phyloP scores from a whole-genome alignment of 1,140 invertebrate species.

The Globodera ellingtonae region DNA sequence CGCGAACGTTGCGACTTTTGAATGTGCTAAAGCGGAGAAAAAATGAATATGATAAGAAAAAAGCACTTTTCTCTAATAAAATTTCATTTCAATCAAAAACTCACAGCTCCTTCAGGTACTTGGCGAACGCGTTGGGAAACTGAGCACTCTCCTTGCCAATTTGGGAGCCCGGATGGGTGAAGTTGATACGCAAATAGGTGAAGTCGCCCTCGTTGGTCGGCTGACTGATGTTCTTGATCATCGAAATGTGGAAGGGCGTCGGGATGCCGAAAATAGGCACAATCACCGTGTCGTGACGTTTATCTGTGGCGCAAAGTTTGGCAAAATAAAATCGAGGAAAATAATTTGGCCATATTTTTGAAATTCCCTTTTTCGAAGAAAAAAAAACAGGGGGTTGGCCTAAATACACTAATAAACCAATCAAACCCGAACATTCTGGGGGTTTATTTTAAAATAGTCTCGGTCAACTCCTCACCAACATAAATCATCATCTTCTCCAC shows the following conservation, averaged over 20 bases:
- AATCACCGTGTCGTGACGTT: constrained; percentile 95
- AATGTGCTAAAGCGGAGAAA: constrained; percentile 77
- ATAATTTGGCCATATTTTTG: no score
- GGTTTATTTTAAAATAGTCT: no score
- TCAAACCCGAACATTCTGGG: no score
- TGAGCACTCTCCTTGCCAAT: constrained; percentile 84
- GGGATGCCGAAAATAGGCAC: constrained; percentile 91
- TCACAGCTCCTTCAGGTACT: constrained; percentile 96
- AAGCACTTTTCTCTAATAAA: background rate
- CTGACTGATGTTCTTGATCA: constrained; percentile 75
- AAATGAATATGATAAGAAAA: constrained; percentile 4
- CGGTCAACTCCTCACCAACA: constrained; percentile 74
- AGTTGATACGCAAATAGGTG: constrained; percentile 96
- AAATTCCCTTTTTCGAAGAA: no score
- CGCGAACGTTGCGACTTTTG: constrained; percentile 93
- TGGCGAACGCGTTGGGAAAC: constrained; percentile 90
- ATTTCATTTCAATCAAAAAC: constrained; percentile 61
- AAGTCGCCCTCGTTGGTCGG: constrained; percentile 85
- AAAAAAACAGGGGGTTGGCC: no score
- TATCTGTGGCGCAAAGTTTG: constrained; percentile 73
- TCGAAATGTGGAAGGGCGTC: constrained; percentile 97
- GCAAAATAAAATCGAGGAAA: background rate
- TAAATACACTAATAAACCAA: no score
- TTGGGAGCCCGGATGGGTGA: constrained; percentile 94
- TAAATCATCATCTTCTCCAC: constrained; percentile 90